Base-by-base conservation (phyloP, 1,140 invertebrate genomes). In the Scylla paramamosain region DNA sequence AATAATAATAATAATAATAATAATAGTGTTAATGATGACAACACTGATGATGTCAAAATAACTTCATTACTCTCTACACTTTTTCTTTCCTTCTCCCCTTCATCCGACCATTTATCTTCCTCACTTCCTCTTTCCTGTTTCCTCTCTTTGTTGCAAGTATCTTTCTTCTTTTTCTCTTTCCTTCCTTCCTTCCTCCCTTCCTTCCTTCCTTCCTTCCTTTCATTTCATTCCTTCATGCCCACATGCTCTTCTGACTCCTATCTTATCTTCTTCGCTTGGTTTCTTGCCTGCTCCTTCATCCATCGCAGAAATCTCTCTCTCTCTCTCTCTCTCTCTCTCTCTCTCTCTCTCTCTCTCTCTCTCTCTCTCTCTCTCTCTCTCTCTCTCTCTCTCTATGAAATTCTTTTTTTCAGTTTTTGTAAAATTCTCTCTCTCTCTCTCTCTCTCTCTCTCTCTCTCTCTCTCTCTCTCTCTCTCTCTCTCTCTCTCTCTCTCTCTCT, bases 391-490 rank as follows among this genome's bases (percentile, higher is more conserved):
- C n/a, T 25, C 2, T 77, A 25, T 67, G 59, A 4, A 12, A 14
- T 20, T 4, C 3, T 77, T n/a, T 77, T 20, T 77, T n/a, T 67
- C 25, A 20, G 20, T 25, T n/a, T 25, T 7, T 77, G 6, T 77
- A 20, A n/a, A 20, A n/a, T n/a, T 77, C 2, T n/a, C 8, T 77
- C 67, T 77, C 67, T 77, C 67, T 77, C 67, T 67, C 59, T 67
- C 59, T 67, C 59, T 67, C 59, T 67, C 59, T 67, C 59, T 67
- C 59, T 67, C 59, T 67, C 59, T 67, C 59, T 67, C 59, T 67
- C 59, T 67, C 59, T 67, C 59, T 67, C 59, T 67, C 59, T 67
- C 59, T 67, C 59, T 67, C 59, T 67, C 59, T 67, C 59, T 77
- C 67, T 77, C 67, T 77, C 20, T 77, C 67, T 77, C 67, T 77